Conservation (phyloP, 2,113 vertebrate species). For the Pterocles burchelli region DNA sequence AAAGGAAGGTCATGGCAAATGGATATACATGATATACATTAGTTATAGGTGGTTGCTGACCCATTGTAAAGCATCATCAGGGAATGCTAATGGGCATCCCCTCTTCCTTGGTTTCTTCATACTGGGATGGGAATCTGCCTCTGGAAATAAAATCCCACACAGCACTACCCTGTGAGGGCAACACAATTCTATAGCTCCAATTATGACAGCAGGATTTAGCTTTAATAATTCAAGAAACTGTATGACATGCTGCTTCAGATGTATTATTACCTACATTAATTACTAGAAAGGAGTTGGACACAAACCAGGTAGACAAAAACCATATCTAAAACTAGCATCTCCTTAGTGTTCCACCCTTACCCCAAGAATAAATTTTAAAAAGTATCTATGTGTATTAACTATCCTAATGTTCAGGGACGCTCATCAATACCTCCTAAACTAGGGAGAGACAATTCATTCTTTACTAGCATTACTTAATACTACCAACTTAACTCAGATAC, state of each 20-base stretch:
- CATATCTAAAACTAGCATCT: neutral
- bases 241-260: neutral
- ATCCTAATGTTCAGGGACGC: neutral
- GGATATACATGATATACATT: rapidly evolving
- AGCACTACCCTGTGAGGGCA: rapidly evolving
- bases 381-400: neutral
- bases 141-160: rapidly evolving
- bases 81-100: rapidly evolving
- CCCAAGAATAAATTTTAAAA: neutral
- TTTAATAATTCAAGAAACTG: neutral
- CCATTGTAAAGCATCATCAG: neutral
- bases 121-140: neutral
- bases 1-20: neutral
- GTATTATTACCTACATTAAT: conserved; percentile 8
- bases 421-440: neutral
- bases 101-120: neutral
- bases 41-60: neutral
- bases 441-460: neutral
- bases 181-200: neutral
- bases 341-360: neutral
- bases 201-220: rapidly evolving
- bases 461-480: neutral
- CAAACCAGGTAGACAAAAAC: neutral
- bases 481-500: neutral
- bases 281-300: neutral